These are phyloP conservation scores for Muscicapa striata DNA, from an alignment of 2,797 vertebrate species.

Conservation along the genomic window DNA sequence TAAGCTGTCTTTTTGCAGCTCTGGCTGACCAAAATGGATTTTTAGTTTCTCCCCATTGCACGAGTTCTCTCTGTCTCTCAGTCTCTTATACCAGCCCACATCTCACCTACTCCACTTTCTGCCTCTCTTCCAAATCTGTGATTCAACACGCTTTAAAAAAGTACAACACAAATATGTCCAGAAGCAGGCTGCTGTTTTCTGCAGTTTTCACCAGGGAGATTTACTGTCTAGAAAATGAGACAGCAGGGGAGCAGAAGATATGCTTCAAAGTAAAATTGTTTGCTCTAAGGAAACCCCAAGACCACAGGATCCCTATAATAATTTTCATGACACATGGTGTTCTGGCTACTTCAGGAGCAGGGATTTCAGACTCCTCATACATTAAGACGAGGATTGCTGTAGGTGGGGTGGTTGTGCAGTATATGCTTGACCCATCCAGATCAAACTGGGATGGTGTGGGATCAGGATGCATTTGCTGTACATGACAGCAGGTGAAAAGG, in stretches of 20 bases:
- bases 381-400: background rate
- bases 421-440: background rate
- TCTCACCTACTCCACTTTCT: background rate
- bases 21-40: background rate
- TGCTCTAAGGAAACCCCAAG: background rate
- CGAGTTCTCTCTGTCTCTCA: background rate
- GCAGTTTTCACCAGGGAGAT: background rate
- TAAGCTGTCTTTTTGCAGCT: background rate
- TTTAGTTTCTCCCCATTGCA: background rate
- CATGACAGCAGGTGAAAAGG: background rate
- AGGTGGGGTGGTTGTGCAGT: rapidly evolving
- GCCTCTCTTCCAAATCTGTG: background rate
- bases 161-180: background rate
- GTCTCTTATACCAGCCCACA: background rate
- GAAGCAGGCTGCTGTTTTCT: background rate
- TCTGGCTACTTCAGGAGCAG: background rate
- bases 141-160: background rate
- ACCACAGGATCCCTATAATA: rapidly evolving
- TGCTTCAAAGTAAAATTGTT: background rate
- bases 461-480: background rate
- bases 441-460: background rate
- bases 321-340: rapidly evolving
- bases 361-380: background rate
- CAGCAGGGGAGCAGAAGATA: background rate
- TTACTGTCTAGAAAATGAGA: background rate